phyloP scores from a whole-genome alignment of 1,140 invertebrate genomes.

The Bradysia coprophila region DNA sequence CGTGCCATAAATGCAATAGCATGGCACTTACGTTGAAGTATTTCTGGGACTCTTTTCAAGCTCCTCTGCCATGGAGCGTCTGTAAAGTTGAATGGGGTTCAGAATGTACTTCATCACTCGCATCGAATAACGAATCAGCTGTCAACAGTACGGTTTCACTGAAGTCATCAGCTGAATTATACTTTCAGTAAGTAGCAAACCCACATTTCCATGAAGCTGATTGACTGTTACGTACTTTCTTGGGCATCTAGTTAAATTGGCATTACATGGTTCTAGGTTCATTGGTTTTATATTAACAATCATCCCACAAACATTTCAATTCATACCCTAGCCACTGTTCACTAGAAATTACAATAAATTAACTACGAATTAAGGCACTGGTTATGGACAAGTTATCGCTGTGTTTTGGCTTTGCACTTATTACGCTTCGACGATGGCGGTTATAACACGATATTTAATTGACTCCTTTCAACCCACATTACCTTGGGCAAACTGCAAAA shows the following conservation, averaged over 20 bases:
- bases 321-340: not conserved
- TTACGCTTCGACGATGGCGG: slow-evolving; percentile 51
- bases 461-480: slow-evolving; percentile 39
- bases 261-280: not conserved
- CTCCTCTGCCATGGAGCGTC: slow-evolving; percentile 42
- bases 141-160: slow-evolving; percentile 1
- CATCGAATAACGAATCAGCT: not conserved
- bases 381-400: slow-evolving; percentile 52
- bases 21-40: slow-evolving; percentile 51
- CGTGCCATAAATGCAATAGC: too few species aligned
- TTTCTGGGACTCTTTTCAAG: slow-evolving; percentile 39
- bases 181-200: slow-evolving; percentile 24
- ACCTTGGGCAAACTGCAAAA: slow-evolving; percentile 46
- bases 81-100: slow-evolving; percentile 38
- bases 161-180: slow-evolving; percentile 19
- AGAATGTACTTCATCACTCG: slow-evolving; percentile 22
- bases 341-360: not conserved
- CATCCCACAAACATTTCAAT: not conserved
- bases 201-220: not conserved
- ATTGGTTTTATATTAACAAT: not conserved
- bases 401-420: slow-evolving; percentile 51
- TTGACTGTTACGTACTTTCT: not conserved
- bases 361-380: slow-evolving; percentile 36
- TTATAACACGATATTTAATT: slow-evolving; percentile 45
- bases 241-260: not conserved